Evolutionary conservation across 2,888 invertebrate genomes (phyloP), one percentile per base, ranked within the genome.

Genomic region (Chrysolina oricalcia): DNA sequence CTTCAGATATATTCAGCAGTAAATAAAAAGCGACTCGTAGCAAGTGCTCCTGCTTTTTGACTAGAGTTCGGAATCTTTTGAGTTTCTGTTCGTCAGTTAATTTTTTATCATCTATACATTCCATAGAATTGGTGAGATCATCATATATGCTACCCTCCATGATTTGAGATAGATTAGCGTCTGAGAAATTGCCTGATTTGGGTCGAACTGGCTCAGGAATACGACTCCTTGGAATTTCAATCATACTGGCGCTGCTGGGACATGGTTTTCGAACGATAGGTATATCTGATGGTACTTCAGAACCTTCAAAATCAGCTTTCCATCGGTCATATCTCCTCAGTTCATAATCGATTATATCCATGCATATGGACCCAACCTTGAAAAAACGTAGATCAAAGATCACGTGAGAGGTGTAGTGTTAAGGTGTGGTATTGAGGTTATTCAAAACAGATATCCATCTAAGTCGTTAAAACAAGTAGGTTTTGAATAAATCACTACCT

Each of bases 331-430:
- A 97, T 79, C 98, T 93, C 83, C 95, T 94, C 70, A 99, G 90
- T 89, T 99, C 99, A 90, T 95, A 96, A 86, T 98, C 98, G 80
- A 99, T 94, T 70, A 99, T 95, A 89, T 97, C 97, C 95, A 99
- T 97, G 86, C 97, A 97, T 74, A 99, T 91, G 0, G 98, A 98
- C 64, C 98, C 98, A 87, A 98, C 97, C 93, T 96, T 23, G 63
- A 75, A 66, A 19, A 64, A 35, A 35, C 4, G 0, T 35, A 35
- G 4, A 35, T 35, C 35, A 35, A 8, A 3, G 35, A 35, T 6
- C 35, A 3, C 35, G 8, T 35, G n/a, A 35, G 27, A 27, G 2
- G 5, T 27, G 5, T 3, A 5, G 5, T 2, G 27, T 27, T 27
- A 5, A 27, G 2, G 27, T 27, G 27, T 27, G 27, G 27, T 27